Evolutionary conservation across 2,113 vertebrate species (phyloP), one percentile per base, ranked within the genome.

Genomic region (Barnardius zonarius): DNA sequence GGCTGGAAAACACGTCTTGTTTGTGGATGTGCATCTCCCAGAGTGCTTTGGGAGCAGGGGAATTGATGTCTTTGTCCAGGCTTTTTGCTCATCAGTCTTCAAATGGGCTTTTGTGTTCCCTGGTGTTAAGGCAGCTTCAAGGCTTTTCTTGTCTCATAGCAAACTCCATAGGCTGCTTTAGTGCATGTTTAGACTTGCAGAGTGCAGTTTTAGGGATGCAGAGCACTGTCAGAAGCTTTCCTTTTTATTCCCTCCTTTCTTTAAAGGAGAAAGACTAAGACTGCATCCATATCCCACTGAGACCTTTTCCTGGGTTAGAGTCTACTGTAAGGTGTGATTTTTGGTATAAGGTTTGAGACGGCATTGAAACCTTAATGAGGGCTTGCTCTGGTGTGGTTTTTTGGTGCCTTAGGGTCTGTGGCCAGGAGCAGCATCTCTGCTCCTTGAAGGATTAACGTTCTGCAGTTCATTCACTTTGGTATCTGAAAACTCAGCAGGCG

Each of bases 1-100:
- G 44, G 30, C 28, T 72, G 37, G 18, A 25, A 75, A 68, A 39
- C 27, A 2, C 35, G 1, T 6, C 49, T 55, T 33, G 2, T 18
- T 43, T 81, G 49, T 48, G 63, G 39, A 30, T 0, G 25, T 16
- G 39, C 24, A 7, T 44, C 46, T 18, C 48, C 83, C 49, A 5
- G 6, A 43, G 48, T 0, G 0, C 25, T 35, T 78, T 0, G 0
- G 70, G 63, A 91, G 72, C 24, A 1, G 41, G 13, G 66, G 86
- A 16, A 54, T 8, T 43, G 49, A 54, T 81, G 81, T 11, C 76
- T 0, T 1, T 4, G 59, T 41, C 31, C 28, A n/a, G 64, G 18
- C 5, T 44, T 48, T 70, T 52, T 46, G 41, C 37, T 86, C 80
- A 10, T 67, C 68, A 25, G 11, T 30, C 72, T 74, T 55, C 43